Percentiles rank a stretch among this genome's conserved stretches.
Conservation (phyloP, 2,888 invertebrate species). For the Idaea aversata region DNA sequence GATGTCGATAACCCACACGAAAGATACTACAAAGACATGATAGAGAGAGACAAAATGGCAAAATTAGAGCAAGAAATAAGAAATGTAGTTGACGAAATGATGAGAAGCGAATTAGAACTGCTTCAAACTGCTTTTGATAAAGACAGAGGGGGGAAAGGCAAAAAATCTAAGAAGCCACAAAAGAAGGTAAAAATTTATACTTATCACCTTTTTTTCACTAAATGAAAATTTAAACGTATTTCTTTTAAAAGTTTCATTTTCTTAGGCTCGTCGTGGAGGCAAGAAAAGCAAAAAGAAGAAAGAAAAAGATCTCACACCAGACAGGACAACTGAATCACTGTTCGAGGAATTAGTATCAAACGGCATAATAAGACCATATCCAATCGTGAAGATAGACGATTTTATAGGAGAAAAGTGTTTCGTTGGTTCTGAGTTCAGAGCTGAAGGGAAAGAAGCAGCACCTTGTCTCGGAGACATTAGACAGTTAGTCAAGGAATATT, state of each 20-base stretch:
- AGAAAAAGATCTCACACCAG: constrained; percentile 96
- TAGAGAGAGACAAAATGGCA: constrained; percentile 89
- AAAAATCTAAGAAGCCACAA: constrained; percentile 87
- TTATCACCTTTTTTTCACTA: neutral
- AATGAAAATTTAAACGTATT: neutral
- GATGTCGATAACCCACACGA: constrained; percentile 88
- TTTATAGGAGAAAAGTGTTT: constrained; percentile 91
- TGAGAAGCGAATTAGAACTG: constrained; percentile 85
- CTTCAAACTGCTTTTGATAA: constrained; percentile 86
- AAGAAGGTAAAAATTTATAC: constrained; percentile 77
- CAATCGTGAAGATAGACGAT: constrained; percentile 83
- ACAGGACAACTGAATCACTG: constrained; percentile 92
- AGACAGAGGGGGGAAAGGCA: constrained; percentile 86
- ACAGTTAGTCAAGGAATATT: constrained; percentile 92
- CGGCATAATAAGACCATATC: constrained; percentile 92
- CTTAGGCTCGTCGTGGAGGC: constrained; percentile 85
- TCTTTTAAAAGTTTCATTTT: neutral
- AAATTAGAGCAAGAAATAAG: constrained; percentile 92
- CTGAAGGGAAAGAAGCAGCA: constrained; percentile 72
- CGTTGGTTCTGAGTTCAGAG: constrained; percentile 74
- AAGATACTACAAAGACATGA: constrained; percentile 89
- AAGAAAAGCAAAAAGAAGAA: constrained; percentile 96
- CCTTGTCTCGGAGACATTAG: constrained; percentile 89
- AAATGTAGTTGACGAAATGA: constrained; percentile 88
- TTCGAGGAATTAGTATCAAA: constrained; percentile 95